These are phyloP conservation scores for Carterocephalus palaemon DNA, from an alignment of 2,888 invertebrate species.

Conservation along the genomic window DNA sequence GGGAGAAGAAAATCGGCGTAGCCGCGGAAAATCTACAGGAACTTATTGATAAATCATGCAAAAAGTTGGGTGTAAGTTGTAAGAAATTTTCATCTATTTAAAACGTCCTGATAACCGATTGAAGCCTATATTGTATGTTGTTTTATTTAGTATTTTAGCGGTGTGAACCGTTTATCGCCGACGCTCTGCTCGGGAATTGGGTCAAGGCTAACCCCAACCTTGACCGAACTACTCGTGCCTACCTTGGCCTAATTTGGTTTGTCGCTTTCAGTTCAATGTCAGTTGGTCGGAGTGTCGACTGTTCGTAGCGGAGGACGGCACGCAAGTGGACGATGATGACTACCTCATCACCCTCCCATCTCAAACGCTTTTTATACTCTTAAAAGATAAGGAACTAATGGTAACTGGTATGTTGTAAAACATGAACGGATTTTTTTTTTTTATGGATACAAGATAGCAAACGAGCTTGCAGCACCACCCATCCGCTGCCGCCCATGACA, in stretches of 20 bases:
- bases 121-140: constrained; percentile 1
- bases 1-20: constrained; percentile 84
- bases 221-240: constrained; percentile 37
- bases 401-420: constrained; percentile 74
- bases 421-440: background rate
- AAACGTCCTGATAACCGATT: too few relatives aligned
- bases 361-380: constrained; percentile 85
- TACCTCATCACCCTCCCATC: constrained; percentile 86
- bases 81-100: constrained; percentile 34
- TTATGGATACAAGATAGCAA: too few relatives aligned
- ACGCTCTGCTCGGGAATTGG: constrained; percentile 31
- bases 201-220: constrained; percentile 47
- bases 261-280: constrained; percentile 68
- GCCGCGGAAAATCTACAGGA: constrained; percentile 83
- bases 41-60: constrained; percentile 82
- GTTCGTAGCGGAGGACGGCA: constrained; percentile 83
- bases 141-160: constrained; percentile 22
- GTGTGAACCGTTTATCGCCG: too few relatives aligned
- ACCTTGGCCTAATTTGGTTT: constrained; percentile 53
- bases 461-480: too few relatives aligned
- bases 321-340: constrained; percentile 85
- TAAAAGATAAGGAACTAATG: constrained; percentile 73
- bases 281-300: constrained; percentile 70
- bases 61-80: constrained; percentile 80
- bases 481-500: too few relatives aligned